Conservation (phyloP, 2,888 invertebrate species). For the Volucella inflata region DNA sequence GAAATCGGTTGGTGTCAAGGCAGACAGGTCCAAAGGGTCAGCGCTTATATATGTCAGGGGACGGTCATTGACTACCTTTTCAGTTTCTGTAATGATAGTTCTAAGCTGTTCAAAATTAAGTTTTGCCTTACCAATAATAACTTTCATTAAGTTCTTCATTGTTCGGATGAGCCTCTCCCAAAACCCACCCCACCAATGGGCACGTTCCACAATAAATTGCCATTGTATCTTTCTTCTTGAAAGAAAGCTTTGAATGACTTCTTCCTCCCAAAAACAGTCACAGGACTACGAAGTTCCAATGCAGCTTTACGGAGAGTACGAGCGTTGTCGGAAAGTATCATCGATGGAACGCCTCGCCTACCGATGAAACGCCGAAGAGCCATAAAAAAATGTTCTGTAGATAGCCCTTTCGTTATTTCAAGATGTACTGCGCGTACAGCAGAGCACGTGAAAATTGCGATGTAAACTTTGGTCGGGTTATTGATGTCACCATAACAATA, state of each 20-base stretch:
- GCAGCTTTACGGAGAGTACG: constrained; percentile 1
- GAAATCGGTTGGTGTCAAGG: too few relatives aligned
- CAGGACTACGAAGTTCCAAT: background rate
- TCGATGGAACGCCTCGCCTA: background rate
- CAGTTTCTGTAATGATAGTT: too few relatives aligned
- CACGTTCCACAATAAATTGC: background rate
- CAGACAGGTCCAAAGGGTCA: too few relatives aligned
- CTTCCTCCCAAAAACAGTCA: background rate
- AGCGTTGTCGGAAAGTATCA: constrained; percentile 21
- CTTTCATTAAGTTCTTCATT: too few relatives aligned
- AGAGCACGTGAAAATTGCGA: background rate
- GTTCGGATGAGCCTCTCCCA: too few relatives aligned
- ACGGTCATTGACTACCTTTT: too few relatives aligned
- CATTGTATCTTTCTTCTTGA: background rate
- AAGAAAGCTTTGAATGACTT: background rate
- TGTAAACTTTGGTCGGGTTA: background rate
- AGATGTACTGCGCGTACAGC: constrained; percentile 1
- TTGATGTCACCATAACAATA: background rate
- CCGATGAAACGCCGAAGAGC: constrained; percentile 1
- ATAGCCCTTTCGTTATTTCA: background rate
- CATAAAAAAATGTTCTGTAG: background rate
- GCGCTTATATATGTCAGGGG: too few relatives aligned
- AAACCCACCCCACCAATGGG: background rate
- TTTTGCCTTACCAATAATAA: background rate
- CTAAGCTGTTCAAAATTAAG: too few relatives aligned